A percentile compares a stretch with the other conserved stretches of the same genome.
Conservation (phyloP, 2,797 vertebrate species). For the Xiphorhynchus erythropygius region DNA sequence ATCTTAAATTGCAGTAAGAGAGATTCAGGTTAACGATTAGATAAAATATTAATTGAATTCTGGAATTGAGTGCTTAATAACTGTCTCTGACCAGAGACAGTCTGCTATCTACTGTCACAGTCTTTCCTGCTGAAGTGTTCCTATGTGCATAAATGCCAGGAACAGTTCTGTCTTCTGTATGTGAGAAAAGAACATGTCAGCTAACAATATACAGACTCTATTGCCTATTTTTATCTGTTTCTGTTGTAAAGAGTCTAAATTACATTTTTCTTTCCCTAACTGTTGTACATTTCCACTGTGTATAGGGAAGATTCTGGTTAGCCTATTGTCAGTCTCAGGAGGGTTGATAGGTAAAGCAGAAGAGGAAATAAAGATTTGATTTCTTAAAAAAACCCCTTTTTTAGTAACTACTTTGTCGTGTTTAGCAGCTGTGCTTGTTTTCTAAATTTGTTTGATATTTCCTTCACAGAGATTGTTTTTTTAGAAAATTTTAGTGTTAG, state of each 20-base stretch:
- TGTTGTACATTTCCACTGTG: background rate
- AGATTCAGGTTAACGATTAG: background rate
- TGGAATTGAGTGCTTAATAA: background rate
- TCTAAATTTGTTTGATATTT: background rate
- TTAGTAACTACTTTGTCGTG: background rate
- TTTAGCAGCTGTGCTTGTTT: background rate
- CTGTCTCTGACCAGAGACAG: background rate
- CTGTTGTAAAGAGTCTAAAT: background rate
- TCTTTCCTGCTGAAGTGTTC: background rate
- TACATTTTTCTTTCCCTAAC: background rate
- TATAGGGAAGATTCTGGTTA: background rate
- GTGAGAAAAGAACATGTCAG: background rate
- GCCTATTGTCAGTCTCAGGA: background rate
- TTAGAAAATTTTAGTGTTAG: background rate
- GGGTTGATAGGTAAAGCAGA: background rate
- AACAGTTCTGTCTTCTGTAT: background rate
- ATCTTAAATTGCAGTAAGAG: background rate
- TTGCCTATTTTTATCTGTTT: background rate
- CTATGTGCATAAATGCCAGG: background rate
- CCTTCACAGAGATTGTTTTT: background rate
- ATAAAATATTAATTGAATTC: background rate
- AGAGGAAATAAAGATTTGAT: background rate
- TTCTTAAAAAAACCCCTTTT: background rate
- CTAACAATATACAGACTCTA: background rate
- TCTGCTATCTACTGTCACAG: background rate